Base-by-base conservation (phyloP, 2,888 invertebrate genomes). In the Hirtodrosophila confusa region DNA sequence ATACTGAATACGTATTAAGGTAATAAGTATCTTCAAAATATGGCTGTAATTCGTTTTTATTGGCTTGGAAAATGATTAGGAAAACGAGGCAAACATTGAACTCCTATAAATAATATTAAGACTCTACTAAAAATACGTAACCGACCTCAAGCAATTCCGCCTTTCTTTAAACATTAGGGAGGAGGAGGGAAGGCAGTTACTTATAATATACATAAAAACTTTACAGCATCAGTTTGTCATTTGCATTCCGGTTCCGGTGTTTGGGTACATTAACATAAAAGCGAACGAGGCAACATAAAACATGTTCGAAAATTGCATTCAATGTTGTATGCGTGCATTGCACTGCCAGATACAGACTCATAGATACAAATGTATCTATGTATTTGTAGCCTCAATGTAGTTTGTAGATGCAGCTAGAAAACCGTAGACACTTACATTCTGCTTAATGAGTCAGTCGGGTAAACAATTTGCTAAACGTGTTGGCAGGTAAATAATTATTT, bases 261-360 rank as follows among this genome's bases (percentile, higher is more conserved):
- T 56, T 69, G 72, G 72, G 44, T 47, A 47, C 60, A 80, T 80
- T 73, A 67, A 73, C 66, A 75, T 78, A 76, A 70, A 68, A 68
- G 39, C 55, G 41, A 69, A 48, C 49, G 62, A 57, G 67, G 47
- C 51, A 67, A 55, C 53, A 67, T 67, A 55, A 63, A 68, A 61
- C 66, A 72, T 80, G 65, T 68, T 64, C 33, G 39, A 65, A 48
- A 70, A 75, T 53, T 60, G 56, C 63, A 63, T 73, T 75, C 86
- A 82, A 83, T 83, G 80, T 54, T 83, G 61, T 70, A 51, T 56
- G 78, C 74, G 83, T 74, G 44, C 83, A 66, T 69, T 86, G 84
- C 86, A 78, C 83, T 45, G 44, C 36, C 57, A 70, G 44, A 70
- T 61, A 49, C 56, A 47, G 1, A 17, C 17, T 17, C 17, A 2